Base-by-base conservation (phyloP, 2,888 invertebrate species). In the Erebia ligea region DNA sequence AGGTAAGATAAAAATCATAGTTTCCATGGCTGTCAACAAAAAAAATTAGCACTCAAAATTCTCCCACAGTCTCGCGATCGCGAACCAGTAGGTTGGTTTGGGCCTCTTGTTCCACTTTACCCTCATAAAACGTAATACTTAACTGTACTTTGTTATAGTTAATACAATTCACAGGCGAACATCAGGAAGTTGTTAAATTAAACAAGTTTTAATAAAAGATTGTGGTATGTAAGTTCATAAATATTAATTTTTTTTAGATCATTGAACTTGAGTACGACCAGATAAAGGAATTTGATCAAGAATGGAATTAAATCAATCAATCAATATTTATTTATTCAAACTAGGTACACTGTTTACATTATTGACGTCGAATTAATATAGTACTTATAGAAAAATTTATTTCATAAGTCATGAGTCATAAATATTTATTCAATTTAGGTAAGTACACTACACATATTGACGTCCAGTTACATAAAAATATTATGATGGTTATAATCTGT, bases 131-230 rank as follows among this genome's bases (percentile, higher is more conserved):
- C 64, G 64, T 54, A 64, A 54, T 48, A 62, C 21, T 48, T 21
- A 64, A 64, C 64, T 64, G 64, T 64, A 64, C 64, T 54, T 54
- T 54, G 54, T 64, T 64, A 17, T 48, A 21, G 19, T 11, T 57
- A 64, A 52, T 64, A 54, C 52, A 34, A 40, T 64, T 64, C 64
- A 52, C 64, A 64, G 64, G 54, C 48, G 45, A 11, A 13, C 40
- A 21, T 21, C 62, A 64, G 64, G 64, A 64, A 64, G 64, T 64
- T 40, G 40, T 64, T 62, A 62, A 64, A 64, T 64, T 54, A 17
- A 64, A 64, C 64, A 54, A 54, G 64, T 64, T 54, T 64, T 54
- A 64, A 64, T 54, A 64, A 64, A 64, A 19, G 17, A 10, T 52
- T 50, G 25, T 52, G 25, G 10, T n/a, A 25, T 3, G 9, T 48